These are phyloP conservation scores for Syrmaticus mikado DNA, from an alignment of 2,113 vertebrate species.

Conservation along the genomic window DNA sequence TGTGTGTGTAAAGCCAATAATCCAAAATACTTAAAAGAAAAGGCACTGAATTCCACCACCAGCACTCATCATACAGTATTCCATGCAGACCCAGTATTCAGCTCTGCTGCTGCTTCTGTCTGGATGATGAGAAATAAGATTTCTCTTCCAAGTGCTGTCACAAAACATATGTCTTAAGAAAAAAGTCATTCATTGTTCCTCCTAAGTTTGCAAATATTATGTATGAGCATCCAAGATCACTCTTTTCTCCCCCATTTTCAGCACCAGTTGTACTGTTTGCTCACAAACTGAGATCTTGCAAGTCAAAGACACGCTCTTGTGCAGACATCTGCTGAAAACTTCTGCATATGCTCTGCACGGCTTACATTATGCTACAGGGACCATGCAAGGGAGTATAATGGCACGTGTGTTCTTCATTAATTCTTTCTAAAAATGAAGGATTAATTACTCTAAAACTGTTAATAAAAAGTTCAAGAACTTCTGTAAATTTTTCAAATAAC, in stretches of 20 bases:
- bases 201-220: background rate
- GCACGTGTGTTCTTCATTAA: background rate
- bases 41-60: fast-evolving
- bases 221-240: background rate
- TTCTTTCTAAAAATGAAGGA: background rate
- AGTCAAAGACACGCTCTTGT: background rate
- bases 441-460: background rate
- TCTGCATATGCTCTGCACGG: background rate
- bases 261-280: background rate
- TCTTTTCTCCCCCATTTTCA: background rate
- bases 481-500: background rate
- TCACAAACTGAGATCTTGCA: background rate
- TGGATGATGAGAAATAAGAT: background rate
- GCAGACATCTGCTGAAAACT: background rate
- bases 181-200: background rate
- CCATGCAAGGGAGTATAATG: background rate
- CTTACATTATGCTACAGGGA: background rate
- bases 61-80: fast-evolving
- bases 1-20: fast-evolving
- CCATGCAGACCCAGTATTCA: background rate
- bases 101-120: background rate
- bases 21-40: background rate
- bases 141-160: background rate
- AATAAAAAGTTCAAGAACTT: background rate
- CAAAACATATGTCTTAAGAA: background rate